A percentile compares a stretch with the other conserved stretches of the same genome.
Conservation (phyloP, 2,113 vertebrate genomes). For the Heterocephalus glaber region DNA sequence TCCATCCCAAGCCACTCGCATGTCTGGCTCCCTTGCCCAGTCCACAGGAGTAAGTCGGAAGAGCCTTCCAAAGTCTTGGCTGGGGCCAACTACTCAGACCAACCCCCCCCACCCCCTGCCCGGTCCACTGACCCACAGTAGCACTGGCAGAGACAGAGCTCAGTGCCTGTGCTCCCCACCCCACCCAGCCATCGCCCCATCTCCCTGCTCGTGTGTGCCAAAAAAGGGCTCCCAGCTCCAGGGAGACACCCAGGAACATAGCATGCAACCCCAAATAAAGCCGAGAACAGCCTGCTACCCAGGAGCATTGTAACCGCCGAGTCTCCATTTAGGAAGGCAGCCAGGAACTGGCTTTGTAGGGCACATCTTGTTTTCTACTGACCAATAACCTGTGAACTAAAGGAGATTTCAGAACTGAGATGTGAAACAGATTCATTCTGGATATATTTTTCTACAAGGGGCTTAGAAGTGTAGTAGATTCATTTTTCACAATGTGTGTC, state of each 20-base stretch:
- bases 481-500: slow-evolving; percentile 17
- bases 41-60: neutral
- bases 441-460: slow-evolving; percentile 76
- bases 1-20: neutral
- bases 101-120: no score
- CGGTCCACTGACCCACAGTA: neutral
- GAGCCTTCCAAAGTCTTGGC: neutral
- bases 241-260: neutral
- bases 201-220: neutral
- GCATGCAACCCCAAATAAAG: neutral
- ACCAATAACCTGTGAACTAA: slow-evolving; percentile 75
- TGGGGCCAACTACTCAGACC: neutral
- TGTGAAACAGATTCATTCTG: slow-evolving; percentile 50
- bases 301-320: neutral
- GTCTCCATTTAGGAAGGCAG: neutral
- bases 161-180: neutral
- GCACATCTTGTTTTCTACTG: neutral
- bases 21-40: neutral
- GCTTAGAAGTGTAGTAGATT: slow-evolving; percentile 11
- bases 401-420: slow-evolving; percentile 64
- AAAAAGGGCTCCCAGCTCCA: slow-evolving; percentile 4
- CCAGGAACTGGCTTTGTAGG: neutral
- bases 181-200: neutral
- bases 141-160: neutral
- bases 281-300: neutral